phyloP scores from a whole-genome alignment of 1,140 invertebrate genomes.

The Nylanderia fulva region DNA sequence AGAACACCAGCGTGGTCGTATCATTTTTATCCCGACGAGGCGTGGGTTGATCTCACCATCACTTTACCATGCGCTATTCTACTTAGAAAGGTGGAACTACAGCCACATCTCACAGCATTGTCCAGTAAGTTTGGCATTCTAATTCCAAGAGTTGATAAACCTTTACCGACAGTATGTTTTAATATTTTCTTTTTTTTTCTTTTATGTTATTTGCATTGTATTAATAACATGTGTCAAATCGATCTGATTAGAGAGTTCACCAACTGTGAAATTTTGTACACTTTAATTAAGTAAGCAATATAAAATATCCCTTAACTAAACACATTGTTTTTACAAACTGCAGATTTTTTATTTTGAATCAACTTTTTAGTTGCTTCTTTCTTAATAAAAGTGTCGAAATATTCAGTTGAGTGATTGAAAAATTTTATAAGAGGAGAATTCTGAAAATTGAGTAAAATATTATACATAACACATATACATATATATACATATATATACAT shows the following conservation, averaged over 20 bases:
- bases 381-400: too few relatives aligned
- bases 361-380: too few relatives aligned
- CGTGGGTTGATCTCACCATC: constrained; percentile 94
- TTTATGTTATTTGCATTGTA: not conserved
- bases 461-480: too few relatives aligned
- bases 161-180: not conserved
- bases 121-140: constrained; percentile 88
- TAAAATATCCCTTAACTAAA: not conserved
- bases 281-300: not conserved
- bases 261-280: not conserved
- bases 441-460: not conserved
- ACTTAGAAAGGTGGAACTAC: constrained; percentile 95
- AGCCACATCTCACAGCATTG: constrained; percentile 94
- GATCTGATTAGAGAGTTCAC: not conserved
- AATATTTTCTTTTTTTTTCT: not conserved
- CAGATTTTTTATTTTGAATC: not conserved
- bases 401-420: not conserved
- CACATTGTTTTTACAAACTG: not conserved
- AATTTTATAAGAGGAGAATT: not conserved
- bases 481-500: too few relatives aligned
- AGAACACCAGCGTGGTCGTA: constrained; percentile 96
- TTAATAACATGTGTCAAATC: too few relatives aligned
- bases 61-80: constrained; percentile 96
- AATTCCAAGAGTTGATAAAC: not conserved
- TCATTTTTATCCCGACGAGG: constrained; percentile 96